These are phyloP conservation scores for Tadarida brasiliensis DNA, from an alignment of 2,797 vertebrate genomes.

Conservation along the genomic window DNA sequence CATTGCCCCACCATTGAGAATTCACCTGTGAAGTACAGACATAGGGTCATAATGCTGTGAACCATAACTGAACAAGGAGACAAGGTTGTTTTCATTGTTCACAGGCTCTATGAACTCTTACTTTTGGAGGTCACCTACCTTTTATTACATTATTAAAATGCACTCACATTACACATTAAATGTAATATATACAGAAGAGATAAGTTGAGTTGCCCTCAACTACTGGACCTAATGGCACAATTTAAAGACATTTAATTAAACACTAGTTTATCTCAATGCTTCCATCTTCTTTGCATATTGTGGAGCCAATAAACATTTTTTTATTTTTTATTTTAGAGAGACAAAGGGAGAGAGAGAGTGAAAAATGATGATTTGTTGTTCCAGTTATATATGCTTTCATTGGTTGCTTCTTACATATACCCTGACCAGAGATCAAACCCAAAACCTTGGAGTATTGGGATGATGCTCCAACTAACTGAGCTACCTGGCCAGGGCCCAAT, in stretches of 20 bases:
- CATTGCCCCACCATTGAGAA: not conserved
- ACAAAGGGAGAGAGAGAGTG: not conserved
- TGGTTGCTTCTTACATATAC: not conserved
- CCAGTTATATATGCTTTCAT: not conserved
- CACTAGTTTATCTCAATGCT: not conserved
- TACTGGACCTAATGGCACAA: slow-evolving; percentile 16
- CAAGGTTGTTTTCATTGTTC: not conserved
- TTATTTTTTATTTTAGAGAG: not conserved
- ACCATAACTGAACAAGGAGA: not conserved
- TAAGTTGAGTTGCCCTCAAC: not conserved
- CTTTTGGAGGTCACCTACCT: not conserved
- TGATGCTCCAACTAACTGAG: not conserved
- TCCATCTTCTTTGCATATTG: not conserved
- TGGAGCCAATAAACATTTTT: not conserved
- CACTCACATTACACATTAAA: not conserved
- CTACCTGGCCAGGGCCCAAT: not conserved
- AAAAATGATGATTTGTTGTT: not conserved
- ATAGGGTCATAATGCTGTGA: not conserved
- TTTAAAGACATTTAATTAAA: slow-evolving; percentile 14
- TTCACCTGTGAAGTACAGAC: not conserved
- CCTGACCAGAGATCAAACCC: not conserved
- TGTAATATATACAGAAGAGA: not conserved
- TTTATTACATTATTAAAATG: slow-evolving; percentile 18
- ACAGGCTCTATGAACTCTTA: not conserved
- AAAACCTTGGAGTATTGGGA: not conserved